Percentiles rank a stretch among this genome's conserved stretches.
Evolutionary conservation across 2,113 vertebrate genomes (phyloP).

Genomic region (Ophthalmolycus amberensis): DNA sequence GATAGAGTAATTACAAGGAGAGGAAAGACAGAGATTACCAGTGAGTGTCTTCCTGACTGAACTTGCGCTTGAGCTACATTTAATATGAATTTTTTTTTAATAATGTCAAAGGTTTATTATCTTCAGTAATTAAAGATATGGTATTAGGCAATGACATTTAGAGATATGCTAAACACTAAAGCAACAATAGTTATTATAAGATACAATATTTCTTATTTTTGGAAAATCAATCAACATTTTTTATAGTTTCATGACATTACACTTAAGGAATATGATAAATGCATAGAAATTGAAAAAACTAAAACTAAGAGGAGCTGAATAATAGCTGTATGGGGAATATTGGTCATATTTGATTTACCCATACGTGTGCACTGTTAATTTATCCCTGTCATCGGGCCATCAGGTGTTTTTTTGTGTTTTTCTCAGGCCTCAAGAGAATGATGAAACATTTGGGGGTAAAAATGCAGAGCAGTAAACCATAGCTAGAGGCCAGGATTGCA

Average conservation of each 20-base stretch:
- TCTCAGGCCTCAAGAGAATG: too few relatives aligned
- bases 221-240: background rate
- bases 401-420: too few relatives aligned
- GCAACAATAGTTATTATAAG: background rate
- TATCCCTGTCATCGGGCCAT: too few relatives aligned
- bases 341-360: background rate
- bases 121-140: background rate
- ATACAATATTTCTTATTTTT: background rate
- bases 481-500: conserved; percentile 80
- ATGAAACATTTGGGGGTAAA: conserved; percentile 84
- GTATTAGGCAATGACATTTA: background rate
- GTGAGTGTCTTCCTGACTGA: too few relatives aligned
- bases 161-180: background rate
- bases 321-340: background rate
- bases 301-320: background rate
- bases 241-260: background rate
- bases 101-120: background rate
- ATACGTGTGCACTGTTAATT: background rate
- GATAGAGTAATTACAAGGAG: too few relatives aligned
- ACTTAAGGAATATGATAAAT: background rate
- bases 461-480: conserved; percentile 74
- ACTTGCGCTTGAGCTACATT: too few relatives aligned
- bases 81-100: background rate
- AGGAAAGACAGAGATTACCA: too few relatives aligned
- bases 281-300: background rate